Evolutionary conservation across 2,888 invertebrate genomes (phyloP).

Genomic region (Acanthopleura granulata): DNA sequence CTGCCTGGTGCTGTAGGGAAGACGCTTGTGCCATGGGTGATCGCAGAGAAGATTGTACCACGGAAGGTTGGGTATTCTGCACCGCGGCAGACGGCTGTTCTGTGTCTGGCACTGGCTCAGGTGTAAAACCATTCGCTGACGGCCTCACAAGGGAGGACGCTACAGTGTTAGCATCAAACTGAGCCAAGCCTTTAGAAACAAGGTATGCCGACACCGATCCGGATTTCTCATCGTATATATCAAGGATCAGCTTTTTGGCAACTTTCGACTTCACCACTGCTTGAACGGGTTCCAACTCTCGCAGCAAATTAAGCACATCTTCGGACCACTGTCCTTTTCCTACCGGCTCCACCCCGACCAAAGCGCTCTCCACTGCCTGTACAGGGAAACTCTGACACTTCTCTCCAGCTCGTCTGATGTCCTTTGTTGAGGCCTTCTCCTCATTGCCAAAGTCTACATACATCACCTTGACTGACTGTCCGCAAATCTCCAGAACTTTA

Average conservation of each 20-base stretch:
- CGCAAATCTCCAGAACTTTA: background rate
- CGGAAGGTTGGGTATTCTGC: background rate
- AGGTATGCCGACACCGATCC: background rate
- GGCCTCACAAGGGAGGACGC: too few relatives aligned
- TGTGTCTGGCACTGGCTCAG: too few relatives aligned
- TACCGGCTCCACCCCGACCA: background rate
- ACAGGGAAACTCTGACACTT: background rate
- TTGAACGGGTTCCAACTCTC: background rate
- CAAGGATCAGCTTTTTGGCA: background rate
- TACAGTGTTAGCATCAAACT: too few relatives aligned
- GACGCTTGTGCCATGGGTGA: too few relatives aligned
- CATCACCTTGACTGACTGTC: background rate
- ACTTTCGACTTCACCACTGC: background rate
- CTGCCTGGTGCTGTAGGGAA: background rate
- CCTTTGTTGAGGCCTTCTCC: background rate
- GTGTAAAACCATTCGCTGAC: too few relatives aligned
- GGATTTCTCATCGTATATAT: background rate
- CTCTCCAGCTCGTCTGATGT: background rate
- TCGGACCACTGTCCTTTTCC: background rate
- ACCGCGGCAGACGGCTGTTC: too few relatives aligned
- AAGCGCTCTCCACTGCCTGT: background rate
- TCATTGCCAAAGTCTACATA: constrained; percentile 4
- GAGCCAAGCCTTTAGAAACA: background rate
- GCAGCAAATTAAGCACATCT: background rate
- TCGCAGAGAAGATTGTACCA: too few relatives aligned